These are phyloP conservation scores for Pogonomyrmex californicus DNA, from an alignment of 1,140 invertebrate species.

Conservation along the genomic window DNA sequence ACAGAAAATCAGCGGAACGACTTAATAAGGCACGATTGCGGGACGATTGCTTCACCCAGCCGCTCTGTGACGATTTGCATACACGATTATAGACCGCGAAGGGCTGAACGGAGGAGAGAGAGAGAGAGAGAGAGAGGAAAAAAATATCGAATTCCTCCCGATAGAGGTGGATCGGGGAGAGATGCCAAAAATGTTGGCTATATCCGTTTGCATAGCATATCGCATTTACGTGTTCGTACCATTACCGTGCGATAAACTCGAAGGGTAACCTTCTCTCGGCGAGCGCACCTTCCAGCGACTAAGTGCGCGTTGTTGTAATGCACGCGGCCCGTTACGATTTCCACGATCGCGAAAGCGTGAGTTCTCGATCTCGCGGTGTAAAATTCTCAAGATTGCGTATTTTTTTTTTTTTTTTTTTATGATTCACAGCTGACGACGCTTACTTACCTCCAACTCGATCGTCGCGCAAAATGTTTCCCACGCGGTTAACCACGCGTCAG, in stretches of 20 bases:
- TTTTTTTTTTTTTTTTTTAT: neutral
- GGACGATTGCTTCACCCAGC: slow-evolving; percentile 83
- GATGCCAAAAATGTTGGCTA: slow-evolving; percentile 81
- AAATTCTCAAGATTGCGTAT: neutral
- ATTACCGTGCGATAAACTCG: slow-evolving; percentile 51
- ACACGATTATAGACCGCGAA: slow-evolving; percentile 85
- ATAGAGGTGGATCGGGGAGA: slow-evolving; percentile 73
- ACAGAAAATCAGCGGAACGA: slow-evolving; percentile 85
- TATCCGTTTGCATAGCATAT: slow-evolving; percentile 68
- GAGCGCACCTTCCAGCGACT: slow-evolving; percentile 20
- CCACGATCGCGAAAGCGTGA: slow-evolving; percentile 50
- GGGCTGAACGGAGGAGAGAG: slow-evolving; percentile 59
- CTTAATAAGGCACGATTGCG: slow-evolving; percentile 86
- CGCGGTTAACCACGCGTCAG: neutral
- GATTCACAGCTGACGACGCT: neutral
- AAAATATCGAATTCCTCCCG: slow-evolving; percentile 55
- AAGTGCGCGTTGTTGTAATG: slow-evolving; percentile 33
- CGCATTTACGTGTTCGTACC: slow-evolving; percentile 62
- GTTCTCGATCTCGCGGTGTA: slow-evolving; percentile 16
- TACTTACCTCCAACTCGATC: neutral
- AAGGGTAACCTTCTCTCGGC: slow-evolving; percentile 1
- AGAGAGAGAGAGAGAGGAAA: slow-evolving; percentile 50
- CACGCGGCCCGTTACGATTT: slow-evolving; percentile 34
- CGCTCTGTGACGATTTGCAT: slow-evolving; percentile 86
- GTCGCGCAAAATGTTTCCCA: no score